A percentile compares a stretch with the other conserved stretches of the same genome.
Evolutionary conservation across 2,888 invertebrate species (phyloP).

Genomic region (Phaedon cochleariae): DNA sequence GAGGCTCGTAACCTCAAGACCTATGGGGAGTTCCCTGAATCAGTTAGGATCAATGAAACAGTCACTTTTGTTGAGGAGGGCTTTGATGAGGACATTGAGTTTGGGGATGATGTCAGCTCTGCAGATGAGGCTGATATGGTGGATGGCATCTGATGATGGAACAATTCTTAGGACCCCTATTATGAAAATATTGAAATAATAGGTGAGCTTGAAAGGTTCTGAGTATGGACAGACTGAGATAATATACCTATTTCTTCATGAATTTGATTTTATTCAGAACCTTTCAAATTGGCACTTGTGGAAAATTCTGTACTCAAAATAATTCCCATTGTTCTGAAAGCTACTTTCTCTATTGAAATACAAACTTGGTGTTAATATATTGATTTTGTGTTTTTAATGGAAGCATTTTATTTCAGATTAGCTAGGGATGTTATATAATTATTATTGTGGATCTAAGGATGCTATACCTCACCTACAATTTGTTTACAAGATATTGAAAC

Average conservation of each 20-base stretch:
- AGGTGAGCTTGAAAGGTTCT: no score
- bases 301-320: no score
- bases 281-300: neutral
- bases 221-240: no score
- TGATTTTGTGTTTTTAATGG: constrained; percentile 3
- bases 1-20: constrained; percentile 99
- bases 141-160: constrained; percentile 49
- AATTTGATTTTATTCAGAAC: no score
- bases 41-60: constrained; percentile 96
- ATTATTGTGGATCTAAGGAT: no score
- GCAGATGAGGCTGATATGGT: constrained; percentile 81
- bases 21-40: constrained; percentile 98
- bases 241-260: no score
- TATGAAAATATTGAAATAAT: neutral
- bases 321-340: no score
- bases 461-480: neutral
- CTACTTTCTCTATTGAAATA: neutral
- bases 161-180: constrained; percentile 10
- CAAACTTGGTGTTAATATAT: constrained; percentile 11
- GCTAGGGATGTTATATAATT: constrained; percentile 12
- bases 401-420: neutral
- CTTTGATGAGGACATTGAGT: constrained; percentile 96
- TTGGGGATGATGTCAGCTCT: constrained; percentile 93
- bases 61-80: constrained; percentile 95
- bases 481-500: constrained; percentile 22